Percentiles rank a stretch among this genome's conserved stretches.
Evolutionary conservation across 2,888 invertebrate genomes (phyloP).

Genomic region (Carcina quercana): DNA sequence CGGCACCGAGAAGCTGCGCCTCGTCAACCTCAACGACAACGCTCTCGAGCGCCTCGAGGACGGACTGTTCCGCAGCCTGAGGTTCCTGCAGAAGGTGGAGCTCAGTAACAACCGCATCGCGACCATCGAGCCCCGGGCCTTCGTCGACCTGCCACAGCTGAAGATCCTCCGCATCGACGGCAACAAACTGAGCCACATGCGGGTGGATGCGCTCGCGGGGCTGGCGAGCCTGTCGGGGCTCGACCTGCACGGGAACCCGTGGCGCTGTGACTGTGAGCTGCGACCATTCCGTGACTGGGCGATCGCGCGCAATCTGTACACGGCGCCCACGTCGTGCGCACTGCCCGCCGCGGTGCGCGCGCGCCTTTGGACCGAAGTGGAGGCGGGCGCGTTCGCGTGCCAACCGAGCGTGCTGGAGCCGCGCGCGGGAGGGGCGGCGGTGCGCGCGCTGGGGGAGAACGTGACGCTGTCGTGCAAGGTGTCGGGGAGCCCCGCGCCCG

Average conservation of each 20-base stretch:
- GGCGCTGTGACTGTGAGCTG: constrained; percentile 92
- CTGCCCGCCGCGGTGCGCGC: constrained; percentile 79
- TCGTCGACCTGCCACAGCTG: constrained; percentile 79
- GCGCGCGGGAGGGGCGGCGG: constrained; percentile 67
- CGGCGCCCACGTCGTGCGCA: constrained; percentile 82
- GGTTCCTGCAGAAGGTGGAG: constrained; percentile 84
- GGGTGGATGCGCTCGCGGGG: constrained; percentile 78
- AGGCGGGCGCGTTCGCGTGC: constrained; percentile 87
- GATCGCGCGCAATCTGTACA: constrained; percentile 82
- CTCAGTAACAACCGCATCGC: constrained; percentile 85
- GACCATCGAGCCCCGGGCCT: constrained; percentile 80
- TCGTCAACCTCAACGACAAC: constrained; percentile 85
- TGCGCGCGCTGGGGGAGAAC: constrained; percentile 80
- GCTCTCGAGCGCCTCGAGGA: constrained; percentile 82
- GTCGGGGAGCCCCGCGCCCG: constrained; percentile 83
- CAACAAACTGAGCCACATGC: constrained; percentile 83
- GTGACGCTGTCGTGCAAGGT: constrained; percentile 85
- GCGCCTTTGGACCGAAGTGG: constrained; percentile 83
- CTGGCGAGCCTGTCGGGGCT: constrained; percentile 82
- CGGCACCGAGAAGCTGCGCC: constrained; percentile 81
- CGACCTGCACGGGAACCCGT: constrained; percentile 87
- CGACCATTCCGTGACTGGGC: constrained; percentile 86
- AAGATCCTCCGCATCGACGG: constrained; percentile 82
- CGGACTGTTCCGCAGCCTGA: constrained; percentile 83
- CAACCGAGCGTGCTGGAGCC: constrained; percentile 84